Base-by-base conservation (phyloP, 2,888 invertebrate genomes). In the Chrysopilus asiliformis region DNA sequence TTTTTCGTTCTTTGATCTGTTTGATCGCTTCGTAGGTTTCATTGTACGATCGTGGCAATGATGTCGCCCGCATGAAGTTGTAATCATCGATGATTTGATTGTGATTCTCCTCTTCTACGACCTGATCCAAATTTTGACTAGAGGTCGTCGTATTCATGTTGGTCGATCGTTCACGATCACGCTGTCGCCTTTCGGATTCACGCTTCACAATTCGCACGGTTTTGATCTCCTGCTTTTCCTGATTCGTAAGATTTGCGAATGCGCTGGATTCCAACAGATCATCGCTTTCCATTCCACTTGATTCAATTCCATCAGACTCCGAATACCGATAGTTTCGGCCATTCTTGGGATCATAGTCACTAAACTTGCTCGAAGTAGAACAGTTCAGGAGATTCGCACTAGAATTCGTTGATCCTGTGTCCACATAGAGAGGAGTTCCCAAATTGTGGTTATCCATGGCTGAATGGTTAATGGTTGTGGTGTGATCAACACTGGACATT, bases 191-290 rank as follows among this genome's bases (percentile, higher is more conserved):
- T 57, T 89, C 90, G 15, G 87, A 85, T 57, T 90, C 89, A 10
- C 90, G 69, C 64, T 93, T 93, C 1, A 93, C 90, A 51, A 91
- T 90, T 40, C 91, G 72, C 13, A 93, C 91, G 1, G 91, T 91
- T 69, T 90, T 87, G 40, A 86, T 85, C 64, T 90, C 89, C 57
- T 81, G 76, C 49, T 86, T 86, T 53, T 90, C 90, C 38, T 80
- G 76, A 53, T 70, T 74, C 16, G 67, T 77, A 34, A 80, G 68
- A 50, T 76, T 76, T 40, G 72, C 53, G 41, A 61, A 63, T 2
- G 54, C 56, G 44, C 57, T 59, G 20, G 53, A 53, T 18, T 61
- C 59, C 14, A 60, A 44, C 20, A 60, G 58, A 10, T 62, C 60
- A 40, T 63, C 62, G 41, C 57, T 62, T 25, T 62, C 63, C 4